phyloP scores from a whole-genome alignment of 2,888 invertebrate species.

The Capitulum mitella region DNA sequence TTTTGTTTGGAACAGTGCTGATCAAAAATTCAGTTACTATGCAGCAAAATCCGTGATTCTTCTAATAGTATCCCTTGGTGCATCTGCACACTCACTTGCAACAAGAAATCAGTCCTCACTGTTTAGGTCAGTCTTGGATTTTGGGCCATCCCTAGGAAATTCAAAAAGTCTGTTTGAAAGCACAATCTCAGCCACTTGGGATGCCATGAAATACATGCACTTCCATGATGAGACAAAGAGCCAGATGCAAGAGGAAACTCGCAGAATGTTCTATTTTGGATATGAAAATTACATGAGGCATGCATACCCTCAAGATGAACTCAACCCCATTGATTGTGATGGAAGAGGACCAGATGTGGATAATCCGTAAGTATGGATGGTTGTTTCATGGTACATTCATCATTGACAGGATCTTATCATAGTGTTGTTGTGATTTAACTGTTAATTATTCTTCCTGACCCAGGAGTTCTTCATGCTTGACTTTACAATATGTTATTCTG shows the following conservation, averaged over 20 bases:
- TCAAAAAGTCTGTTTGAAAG: neutral
- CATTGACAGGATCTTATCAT: too few species aligned
- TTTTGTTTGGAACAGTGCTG: too few species aligned
- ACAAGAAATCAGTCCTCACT: neutral
- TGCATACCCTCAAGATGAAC: conserved; percentile 56
- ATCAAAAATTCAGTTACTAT: too few species aligned
- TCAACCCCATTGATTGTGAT: conserved; percentile 55
- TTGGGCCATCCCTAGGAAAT: neutral
- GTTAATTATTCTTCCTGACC: too few species aligned
- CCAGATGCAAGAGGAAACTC: conserved; percentile 10
- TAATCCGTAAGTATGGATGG: conserved; percentile 54
- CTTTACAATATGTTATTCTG: too few species aligned
- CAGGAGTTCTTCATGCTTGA: too few species aligned
- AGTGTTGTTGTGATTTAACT: too few species aligned
- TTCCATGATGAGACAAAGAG: neutral
- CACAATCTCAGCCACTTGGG: neutral
- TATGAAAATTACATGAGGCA: conserved; percentile 57
- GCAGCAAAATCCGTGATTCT: too few species aligned
- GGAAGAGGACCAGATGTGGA: conserved; percentile 56
- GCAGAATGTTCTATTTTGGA: conserved; percentile 52
- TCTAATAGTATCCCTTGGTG: neutral
- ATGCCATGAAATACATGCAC: neutral
- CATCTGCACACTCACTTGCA: neutral
- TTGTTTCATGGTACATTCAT: too few species aligned
- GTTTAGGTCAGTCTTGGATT: neutral